Evolutionary conservation across 2,113 vertebrate species (phyloP), one percentile per base, ranked within the genome.

Genomic region (Oreochromis spilurus): DNA sequence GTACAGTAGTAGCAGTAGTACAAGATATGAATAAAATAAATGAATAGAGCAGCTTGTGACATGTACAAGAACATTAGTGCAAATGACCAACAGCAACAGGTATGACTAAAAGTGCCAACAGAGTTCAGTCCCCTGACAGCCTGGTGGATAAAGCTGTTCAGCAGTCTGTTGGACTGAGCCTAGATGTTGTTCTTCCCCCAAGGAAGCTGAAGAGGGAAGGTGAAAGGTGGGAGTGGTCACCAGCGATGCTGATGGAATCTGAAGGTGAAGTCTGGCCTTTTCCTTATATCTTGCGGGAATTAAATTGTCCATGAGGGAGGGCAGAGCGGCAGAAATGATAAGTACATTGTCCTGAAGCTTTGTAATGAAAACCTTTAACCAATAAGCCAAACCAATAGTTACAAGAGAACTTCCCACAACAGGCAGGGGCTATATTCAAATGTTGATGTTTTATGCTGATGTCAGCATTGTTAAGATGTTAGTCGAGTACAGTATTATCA

Each of bases 211-310:
- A 29, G 54, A 29, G 24, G 12, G 54, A 57, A 24, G 54, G 24
- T 57, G 24, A 57, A 57, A 26, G 54, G 54, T 57, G 54, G 54
- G 4, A 29, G 54, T 14, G 24, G 12, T 57, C 54, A 57, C 24
- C 21, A 57, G 24, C 24, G 1, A 14, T 57, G 54, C 24, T 57
- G 26, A 26, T 26, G 26, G 26, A 26, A 26, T 26, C 26, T 26
- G 13, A 26, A 57, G 6, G 54, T 55, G 21, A 55, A 14, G 21
- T 57, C 12, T 0, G 12, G 12, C 24, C 12, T 57, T 14, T 57
- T 57, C 54, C 1, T 57, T 26, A 14, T 57, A 57, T 14, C 24
- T 29, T 57, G 54, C 0, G 0, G 12, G 0, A 29, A 57, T 57
- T 7, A 14, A 57, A 57, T 29, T 57, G 54, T 57, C 7, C 12